Evolutionary conservation across 1,140 invertebrate species (phyloP), one percentile per base, ranked within the genome.

Genomic region (Drusus annulatus): DNA sequence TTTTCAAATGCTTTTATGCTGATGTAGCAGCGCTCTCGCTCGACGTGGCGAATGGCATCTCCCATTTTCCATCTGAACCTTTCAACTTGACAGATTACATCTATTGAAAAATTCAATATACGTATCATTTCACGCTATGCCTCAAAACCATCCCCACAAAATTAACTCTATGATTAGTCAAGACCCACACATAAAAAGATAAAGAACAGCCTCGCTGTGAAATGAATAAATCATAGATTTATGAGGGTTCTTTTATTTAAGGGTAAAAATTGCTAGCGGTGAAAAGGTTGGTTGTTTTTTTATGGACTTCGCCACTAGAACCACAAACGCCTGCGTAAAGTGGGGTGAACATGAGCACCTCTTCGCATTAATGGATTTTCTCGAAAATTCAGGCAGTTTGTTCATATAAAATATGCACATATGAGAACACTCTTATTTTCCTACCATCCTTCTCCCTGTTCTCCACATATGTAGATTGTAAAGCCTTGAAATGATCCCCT

Each of bases 291-390:
- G 6, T 60, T 60, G 56, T 23, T 45, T 19, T 19, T 60, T 60
- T 60, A 60, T 60, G 5, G 56, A 21, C 5, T 23, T 10, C 6
- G 17, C 56, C 56, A 60, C 56, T 60, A 60, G 56, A 60, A 60
- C 56, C 56, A 60, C 56, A 60, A 60, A 60, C 17, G 56, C 56
- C 17, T 60, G 17, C 8, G 17, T 19, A 13, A 60, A 60, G 56
- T 17, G 56, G 56, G 10, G 56, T 60, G 56, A 13, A 23, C 56
- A 23, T 60, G 56, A 60, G 56, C 56, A 60, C 56, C 56, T 60
- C 56, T 60, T 19, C n/a, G 56, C 56, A 60, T 60, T 60, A 60
- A 60, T 60, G 56, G 56, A 60, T 60, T 60, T 45, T 60, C 56
- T n/a, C n/a, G 56, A 60, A 60, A 60, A 60, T 60, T 21, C 23